phyloP scores from a whole-genome alignment of 2,113 vertebrate species.

The Psophia crepitans region DNA sequence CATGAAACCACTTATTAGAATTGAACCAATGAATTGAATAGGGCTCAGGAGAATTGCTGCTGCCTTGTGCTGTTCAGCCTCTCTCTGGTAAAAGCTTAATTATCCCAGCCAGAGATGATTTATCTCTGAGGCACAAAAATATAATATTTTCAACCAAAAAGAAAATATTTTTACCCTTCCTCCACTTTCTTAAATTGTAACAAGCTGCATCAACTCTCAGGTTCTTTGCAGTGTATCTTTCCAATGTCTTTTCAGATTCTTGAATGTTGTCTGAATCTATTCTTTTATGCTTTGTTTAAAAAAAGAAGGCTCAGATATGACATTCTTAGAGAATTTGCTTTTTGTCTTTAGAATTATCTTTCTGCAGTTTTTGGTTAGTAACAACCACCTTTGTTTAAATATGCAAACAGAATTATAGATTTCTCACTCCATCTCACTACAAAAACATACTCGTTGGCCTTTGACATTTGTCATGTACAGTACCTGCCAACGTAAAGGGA shows the following conservation, averaged over 20 bases:
- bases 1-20: neutral
- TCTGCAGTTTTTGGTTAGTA: neutral
- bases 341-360: neutral
- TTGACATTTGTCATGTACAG: neutral
- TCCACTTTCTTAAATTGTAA: neutral
- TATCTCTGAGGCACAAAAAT: neutral
- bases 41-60: neutral
- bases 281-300: neutral
- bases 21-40: neutral
- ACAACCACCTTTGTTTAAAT: neutral
- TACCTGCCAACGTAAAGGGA: neutral
- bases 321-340: neutral
- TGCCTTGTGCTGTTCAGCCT: neutral
- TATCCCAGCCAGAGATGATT: neutral
- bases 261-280: neutral
- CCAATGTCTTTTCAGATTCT: neutral
- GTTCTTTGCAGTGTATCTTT: neutral
- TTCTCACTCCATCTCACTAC: neutral
- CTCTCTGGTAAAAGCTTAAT: neutral
- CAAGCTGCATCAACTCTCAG: neutral
- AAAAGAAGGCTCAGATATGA: accelerated
- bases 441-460: neutral
- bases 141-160: neutral
- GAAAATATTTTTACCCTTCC: accelerated
- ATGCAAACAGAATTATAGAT: neutral